A percentile compares a stretch with the other conserved stretches of the same genome.
Evolutionary conservation across 2,888 invertebrate species (phyloP).

Genomic region (Mimas tiliae): DNA sequence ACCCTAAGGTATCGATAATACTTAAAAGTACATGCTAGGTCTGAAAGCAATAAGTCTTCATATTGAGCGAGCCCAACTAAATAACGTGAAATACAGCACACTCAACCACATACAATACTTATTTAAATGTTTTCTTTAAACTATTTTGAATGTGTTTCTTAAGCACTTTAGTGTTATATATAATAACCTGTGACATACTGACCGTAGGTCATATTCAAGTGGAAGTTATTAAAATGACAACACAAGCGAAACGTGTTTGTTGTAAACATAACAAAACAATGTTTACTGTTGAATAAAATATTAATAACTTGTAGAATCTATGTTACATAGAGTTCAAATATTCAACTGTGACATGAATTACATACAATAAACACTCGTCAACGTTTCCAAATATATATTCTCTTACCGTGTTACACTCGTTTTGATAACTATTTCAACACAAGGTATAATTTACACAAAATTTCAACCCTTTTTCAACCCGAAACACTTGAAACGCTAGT

Average conservation of each 20-base stretch:
- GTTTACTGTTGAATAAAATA: conserved; percentile 65
- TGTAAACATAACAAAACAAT: conserved; percentile 63
- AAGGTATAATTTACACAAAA: conserved; percentile 78
- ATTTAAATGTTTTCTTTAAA: conserved; percentile 36
- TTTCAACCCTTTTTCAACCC: conserved; percentile 75
- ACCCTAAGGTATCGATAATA: conserved; percentile 73
- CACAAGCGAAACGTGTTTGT: conserved; percentile 76
- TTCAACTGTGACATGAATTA: conserved; percentile 74
- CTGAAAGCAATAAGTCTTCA: conserved; percentile 81
- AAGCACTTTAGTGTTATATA: conserved; percentile 60
- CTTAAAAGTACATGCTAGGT: conserved; percentile 74
- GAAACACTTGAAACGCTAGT: conserved; percentile 77
- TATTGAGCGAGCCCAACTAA: conserved; percentile 83
- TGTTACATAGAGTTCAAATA: conserved; percentile 71
- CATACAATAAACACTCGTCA: conserved; percentile 79
- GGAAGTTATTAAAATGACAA: conserved; percentile 47
- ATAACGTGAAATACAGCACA: conserved; percentile 73
- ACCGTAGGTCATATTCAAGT: conserved; percentile 37
- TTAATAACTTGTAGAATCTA: conserved; percentile 68
- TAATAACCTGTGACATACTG: conserved; percentile 40
- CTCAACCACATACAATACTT: conserved; percentile 67
- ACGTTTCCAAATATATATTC: conserved; percentile 83
- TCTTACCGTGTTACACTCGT: conserved; percentile 78
- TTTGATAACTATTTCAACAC: conserved; percentile 77
- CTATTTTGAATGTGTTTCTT: conserved; percentile 39